phyloP scores from a whole-genome alignment of 2,888 invertebrate species.

The Cephus spinipes region DNA sequence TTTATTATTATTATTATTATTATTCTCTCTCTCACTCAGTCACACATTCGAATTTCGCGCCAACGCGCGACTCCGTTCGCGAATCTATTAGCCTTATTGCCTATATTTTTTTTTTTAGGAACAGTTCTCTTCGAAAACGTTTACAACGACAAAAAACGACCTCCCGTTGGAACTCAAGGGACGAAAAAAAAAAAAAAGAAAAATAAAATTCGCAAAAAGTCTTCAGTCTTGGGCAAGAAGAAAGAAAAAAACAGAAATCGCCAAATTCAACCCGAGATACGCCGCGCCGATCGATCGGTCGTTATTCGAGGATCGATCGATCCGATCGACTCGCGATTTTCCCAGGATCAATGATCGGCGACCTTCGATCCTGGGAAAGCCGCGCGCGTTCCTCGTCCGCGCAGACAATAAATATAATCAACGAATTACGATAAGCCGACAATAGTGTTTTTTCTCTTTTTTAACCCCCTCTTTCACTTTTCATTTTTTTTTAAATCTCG shows the following conservation, averaged over 20 bases:
- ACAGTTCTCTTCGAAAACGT: constrained; percentile 63
- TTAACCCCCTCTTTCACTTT: neutral
- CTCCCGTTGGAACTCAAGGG: constrained; percentile 12
- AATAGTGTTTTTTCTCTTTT: neutral
- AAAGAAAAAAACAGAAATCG: constrained; percentile 31
- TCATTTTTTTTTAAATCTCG: constrained; percentile 7
- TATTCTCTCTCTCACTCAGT: neutral
- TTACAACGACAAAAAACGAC: constrained; percentile 46
- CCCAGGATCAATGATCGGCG: constrained; percentile 37
- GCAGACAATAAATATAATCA: constrained; percentile 57
- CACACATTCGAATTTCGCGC: constrained; percentile 1
- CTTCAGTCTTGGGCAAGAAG: constrained; percentile 62
- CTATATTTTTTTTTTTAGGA: constrained; percentile 62
- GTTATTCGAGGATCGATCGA: constrained; percentile 40
- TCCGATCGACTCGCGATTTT: constrained; percentile 50
- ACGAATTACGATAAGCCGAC: constrained; percentile 43
- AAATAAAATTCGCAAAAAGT: constrained; percentile 41
- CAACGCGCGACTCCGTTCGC: constrained; percentile 22
- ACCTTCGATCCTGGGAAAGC: constrained; percentile 50
- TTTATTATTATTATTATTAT: neutral
- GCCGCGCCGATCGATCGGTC: constrained; percentile 32
- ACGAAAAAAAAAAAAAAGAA: constrained; percentile 32
- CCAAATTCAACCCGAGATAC: neutral
- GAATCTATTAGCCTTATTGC: constrained; percentile 57
- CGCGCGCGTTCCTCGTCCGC: constrained; percentile 23